These are phyloP conservation scores for Diaperis boleti DNA, from an alignment of 2,888 invertebrate genomes.

Conservation along the genomic window DNA sequence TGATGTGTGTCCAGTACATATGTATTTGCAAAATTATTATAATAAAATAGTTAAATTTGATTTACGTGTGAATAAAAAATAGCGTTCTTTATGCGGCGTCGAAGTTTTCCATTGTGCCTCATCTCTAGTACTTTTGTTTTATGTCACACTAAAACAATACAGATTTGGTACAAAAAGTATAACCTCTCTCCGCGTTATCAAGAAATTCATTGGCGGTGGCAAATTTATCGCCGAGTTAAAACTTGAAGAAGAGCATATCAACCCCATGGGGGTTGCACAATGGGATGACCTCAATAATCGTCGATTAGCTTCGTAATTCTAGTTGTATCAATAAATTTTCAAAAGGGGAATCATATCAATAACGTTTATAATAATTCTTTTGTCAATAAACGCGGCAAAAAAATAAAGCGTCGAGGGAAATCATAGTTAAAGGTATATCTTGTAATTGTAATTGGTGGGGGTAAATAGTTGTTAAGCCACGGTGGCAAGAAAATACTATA, in stretches of 20 bases:
- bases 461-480: neutral
- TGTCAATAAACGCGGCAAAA: neutral
- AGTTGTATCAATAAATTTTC: neutral
- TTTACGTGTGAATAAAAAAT: too few species aligned
- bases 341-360: neutral
- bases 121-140: too few species aligned
- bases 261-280: conserved; percentile 3
- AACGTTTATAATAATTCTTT: neutral
- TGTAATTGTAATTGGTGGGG: neutral
- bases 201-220: conserved; percentile 7
- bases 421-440: conserved; percentile 13
- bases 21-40: too few species aligned
- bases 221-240: conserved; percentile 8
- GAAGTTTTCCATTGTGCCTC: too few species aligned
- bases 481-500: conserved; percentile 10
- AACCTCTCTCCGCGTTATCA: too few species aligned
- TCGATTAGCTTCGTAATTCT: conserved; percentile 4
- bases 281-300: conserved; percentile 5
- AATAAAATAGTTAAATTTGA: too few species aligned
- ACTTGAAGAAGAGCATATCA: conserved; percentile 8
- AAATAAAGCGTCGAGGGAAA: conserved; percentile 1
- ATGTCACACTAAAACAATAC: too few species aligned
- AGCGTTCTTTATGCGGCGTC: too few species aligned
- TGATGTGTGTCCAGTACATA: too few species aligned
- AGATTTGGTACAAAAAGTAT: too few species aligned